Evolutionary conservation across 2,888 invertebrate species (phyloP).

Genomic region (Mimas tiliae): DNA sequence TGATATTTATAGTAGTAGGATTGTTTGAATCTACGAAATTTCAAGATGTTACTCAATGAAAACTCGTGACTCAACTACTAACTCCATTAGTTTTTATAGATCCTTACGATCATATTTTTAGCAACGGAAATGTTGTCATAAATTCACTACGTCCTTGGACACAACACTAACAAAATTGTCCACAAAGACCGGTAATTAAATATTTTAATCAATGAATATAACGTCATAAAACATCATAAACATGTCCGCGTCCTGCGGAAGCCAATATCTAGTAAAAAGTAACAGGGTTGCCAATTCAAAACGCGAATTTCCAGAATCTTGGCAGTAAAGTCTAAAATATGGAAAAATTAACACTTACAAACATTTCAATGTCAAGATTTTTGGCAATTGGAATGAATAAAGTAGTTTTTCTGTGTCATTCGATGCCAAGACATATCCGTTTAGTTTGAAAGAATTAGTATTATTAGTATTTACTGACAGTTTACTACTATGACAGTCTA

Average conservation of each 20-base stretch:
- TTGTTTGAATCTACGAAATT: background rate
- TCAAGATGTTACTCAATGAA: background rate
- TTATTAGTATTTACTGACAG: too few species aligned
- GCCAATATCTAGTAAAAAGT: conserved; percentile 25
- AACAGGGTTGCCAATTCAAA: conserved; percentile 18
- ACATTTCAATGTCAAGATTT: conserved; percentile 1
- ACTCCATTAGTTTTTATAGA: background rate
- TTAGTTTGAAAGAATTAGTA: background rate
- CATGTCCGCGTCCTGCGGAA: conserved; percentile 29
- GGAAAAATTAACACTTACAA: background rate
- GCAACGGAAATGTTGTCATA: conserved; percentile 5
- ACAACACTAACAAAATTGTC: conserved; percentile 26
- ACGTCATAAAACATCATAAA: conserved; percentile 31
- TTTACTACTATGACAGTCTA: too few species aligned
- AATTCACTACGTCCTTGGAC: background rate
- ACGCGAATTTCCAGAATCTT: conserved; percentile 1
- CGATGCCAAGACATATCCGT: background rate
- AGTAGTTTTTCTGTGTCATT: background rate
- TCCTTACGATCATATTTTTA: conserved; percentile 12
- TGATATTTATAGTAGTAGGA: too few species aligned
- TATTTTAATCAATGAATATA: conserved; percentile 32
- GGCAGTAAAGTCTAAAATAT: background rate
- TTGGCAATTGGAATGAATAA: conserved; percentile 1
- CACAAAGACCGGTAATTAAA: conserved; percentile 30
- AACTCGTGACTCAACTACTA: background rate